phyloP scores from a whole-genome alignment of 2,113 vertebrate species.

The Scomber colias region DNA sequence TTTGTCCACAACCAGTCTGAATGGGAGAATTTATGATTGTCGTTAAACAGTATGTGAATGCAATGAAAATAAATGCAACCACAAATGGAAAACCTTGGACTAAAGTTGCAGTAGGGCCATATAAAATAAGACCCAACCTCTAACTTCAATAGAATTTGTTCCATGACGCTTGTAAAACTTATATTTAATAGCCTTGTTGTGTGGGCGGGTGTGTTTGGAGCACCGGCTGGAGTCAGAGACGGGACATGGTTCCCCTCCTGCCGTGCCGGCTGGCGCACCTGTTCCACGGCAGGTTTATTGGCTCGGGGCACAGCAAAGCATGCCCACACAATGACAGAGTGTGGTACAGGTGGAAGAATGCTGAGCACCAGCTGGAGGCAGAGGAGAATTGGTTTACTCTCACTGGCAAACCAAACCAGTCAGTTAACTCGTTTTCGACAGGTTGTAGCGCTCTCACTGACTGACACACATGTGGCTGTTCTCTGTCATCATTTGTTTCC shows the following conservation, averaged over 20 bases:
- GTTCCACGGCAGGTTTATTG: slow-evolving; percentile 54
- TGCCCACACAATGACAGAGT: slow-evolving; percentile 39
- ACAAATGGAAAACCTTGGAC: not conserved
- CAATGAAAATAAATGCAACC: not conserved
- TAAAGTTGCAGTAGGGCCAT: not conserved
- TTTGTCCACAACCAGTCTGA: not conserved
- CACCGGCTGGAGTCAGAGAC: slow-evolving; percentile 42
- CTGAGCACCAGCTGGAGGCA: slow-evolving; percentile 26
- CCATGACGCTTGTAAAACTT: slow-evolving; percentile 31
- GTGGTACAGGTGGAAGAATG: slow-evolving; percentile 12
- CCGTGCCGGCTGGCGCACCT: slow-evolving; percentile 46
- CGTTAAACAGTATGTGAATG: too few relatives aligned
- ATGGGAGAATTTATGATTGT: not conserved
- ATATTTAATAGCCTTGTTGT: slow-evolving; percentile 17
- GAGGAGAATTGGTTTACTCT: slow-evolving; percentile 16
- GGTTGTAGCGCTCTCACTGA: not conserved
- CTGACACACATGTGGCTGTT: not conserved
- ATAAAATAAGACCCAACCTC: not conserved
- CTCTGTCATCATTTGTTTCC: not conserved
- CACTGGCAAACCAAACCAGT: not conserved
- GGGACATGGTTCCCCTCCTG: slow-evolving; percentile 30
- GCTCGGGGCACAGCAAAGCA: slow-evolving; percentile 40
- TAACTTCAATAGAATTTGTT: slow-evolving; percentile 6
- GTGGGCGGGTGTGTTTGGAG: slow-evolving; percentile 46
- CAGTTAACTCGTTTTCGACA: not conserved